Conservation (phyloP, 1,140 invertebrate genomes). For the Halictus rubicundus region DNA sequence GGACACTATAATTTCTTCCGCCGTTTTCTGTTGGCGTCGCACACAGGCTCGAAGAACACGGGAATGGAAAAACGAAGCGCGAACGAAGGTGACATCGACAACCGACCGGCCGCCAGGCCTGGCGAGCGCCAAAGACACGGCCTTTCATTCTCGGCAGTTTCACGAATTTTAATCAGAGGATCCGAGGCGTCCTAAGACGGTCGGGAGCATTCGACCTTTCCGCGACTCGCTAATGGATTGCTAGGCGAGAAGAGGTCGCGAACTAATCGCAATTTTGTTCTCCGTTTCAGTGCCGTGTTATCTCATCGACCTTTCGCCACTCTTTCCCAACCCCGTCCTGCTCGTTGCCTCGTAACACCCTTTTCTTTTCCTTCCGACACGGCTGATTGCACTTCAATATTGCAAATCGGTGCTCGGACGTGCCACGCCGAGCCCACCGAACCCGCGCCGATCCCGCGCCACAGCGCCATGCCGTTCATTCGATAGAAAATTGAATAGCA, state of each 20-base stretch:
- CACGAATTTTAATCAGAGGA: slow-evolving; percentile 72
- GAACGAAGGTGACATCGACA: background rate
- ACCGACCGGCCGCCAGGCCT: background rate
- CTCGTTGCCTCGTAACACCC: slow-evolving; percentile 4
- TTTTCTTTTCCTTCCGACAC: slow-evolving; percentile 10
- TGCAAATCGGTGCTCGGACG: slow-evolving; percentile 23
- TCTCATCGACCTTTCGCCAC: slow-evolving; percentile 7
- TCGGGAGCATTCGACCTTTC: slow-evolving; percentile 20
- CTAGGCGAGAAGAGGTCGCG: slow-evolving; percentile 52
- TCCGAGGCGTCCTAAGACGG: slow-evolving; percentile 41
- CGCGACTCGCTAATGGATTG: slow-evolving; percentile 70
- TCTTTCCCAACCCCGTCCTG: background rate
- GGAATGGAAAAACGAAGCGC: background rate
- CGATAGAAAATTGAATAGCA: background rate
- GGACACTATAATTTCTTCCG: slow-evolving; percentile 24
- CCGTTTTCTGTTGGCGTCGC: slow-evolving; percentile 18
- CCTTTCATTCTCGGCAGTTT: slow-evolving; percentile 32
- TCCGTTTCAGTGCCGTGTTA: slow-evolving; percentile 39
- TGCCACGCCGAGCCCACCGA: background rate
- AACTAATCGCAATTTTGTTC: slow-evolving; percentile 71
- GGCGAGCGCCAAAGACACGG: background rate
- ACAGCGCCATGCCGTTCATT: background rate
- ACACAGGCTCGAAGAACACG: background rate
- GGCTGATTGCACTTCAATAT: slow-evolving; percentile 22
- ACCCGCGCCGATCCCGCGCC: too few species aligned